These are phyloP conservation scores for Lithophane leautieri DNA, from an alignment of 2,888 invertebrate genomes.

Conservation along the genomic window DNA sequence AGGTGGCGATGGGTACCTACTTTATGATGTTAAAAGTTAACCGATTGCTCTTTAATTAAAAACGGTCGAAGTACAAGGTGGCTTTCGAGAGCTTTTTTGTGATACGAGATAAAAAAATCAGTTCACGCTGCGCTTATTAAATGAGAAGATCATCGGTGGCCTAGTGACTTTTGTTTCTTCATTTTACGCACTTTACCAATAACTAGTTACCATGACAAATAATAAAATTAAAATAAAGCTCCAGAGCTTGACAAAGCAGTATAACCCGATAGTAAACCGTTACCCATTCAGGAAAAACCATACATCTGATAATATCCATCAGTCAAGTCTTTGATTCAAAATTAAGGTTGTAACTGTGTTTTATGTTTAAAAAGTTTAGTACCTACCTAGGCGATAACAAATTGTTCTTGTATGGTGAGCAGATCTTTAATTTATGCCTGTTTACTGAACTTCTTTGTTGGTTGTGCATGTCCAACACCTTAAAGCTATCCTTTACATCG, in stretches of 20 bases:
- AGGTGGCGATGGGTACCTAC: slow-evolving; percentile 43
- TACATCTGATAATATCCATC: background rate
- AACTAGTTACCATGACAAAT: background rate
- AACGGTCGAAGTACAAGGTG: background rate
- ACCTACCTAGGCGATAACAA: background rate
- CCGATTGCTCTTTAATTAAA: slow-evolving; percentile 38
- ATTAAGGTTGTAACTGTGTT: background rate
- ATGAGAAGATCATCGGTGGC: background rate
- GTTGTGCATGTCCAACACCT: background rate
- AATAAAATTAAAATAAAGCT: too few species aligned
- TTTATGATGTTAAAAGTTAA: slow-evolving; percentile 17
- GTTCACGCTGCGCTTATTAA: slow-evolving; percentile 5
- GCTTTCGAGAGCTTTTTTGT: background rate
- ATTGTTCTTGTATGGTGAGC: background rate
- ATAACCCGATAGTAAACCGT: background rate
- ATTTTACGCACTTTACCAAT: background rate
- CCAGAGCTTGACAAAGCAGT: background rate
- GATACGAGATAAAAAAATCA: background rate
- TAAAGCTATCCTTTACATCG: background rate
- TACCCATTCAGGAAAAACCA: background rate
- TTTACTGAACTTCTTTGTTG: background rate
- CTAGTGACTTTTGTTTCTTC: background rate
- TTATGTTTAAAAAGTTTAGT: background rate
- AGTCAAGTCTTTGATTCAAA: background rate
- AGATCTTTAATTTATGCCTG: background rate